Evolutionary conservation across 2,113 vertebrate species (phyloP).

Genomic region (Epinephelus moara): DNA sequence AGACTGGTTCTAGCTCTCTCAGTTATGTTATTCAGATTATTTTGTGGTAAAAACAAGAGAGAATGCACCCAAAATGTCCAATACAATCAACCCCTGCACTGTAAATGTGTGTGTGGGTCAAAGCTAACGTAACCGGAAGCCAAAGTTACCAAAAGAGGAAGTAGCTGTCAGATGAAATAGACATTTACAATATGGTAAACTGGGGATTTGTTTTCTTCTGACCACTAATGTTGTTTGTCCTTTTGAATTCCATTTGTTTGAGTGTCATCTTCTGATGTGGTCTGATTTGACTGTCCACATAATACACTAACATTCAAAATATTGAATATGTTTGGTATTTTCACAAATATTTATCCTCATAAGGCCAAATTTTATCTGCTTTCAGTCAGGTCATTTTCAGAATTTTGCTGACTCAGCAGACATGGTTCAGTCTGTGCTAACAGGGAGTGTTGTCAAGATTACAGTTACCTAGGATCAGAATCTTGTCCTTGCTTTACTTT

Average conservation of each 20-base stretch:
- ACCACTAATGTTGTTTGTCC: too few species aligned
- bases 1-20: neutral
- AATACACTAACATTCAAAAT: neutral
- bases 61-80: neutral
- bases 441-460: neutral
- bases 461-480: neutral
- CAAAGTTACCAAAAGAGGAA: slow-evolving; percentile 36
- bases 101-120: neutral
- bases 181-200: neutral
- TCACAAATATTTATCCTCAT: neutral
- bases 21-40: neutral
- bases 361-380: neutral
- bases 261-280: neutral
- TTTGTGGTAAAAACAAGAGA: neutral
- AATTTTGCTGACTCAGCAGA: neutral
- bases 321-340: neutral
- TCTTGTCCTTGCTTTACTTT: neutral
- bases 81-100: neutral
- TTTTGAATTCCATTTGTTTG: neutral
- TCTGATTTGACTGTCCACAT: neutral
- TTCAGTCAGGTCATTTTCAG: neutral
- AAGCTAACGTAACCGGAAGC: neutral
- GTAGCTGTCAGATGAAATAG: neutral
- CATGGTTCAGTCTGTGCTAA: neutral
- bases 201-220: neutral